Base-by-base conservation (phyloP, 92 coral and sea anemone genomes). In the Phenganax marumi region DNA sequence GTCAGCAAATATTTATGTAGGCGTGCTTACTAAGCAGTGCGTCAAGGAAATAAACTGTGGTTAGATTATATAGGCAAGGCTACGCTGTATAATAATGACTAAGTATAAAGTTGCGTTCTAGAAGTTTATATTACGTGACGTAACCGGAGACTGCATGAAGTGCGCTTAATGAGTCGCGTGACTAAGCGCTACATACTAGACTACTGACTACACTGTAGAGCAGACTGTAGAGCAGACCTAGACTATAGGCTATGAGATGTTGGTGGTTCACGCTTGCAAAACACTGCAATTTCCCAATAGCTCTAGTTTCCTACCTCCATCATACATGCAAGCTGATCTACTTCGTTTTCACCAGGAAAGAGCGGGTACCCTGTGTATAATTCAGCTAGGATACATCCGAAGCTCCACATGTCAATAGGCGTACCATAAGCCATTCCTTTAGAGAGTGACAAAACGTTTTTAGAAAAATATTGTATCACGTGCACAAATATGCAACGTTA, bases 331-430 rank as follows among this genome's bases (percentile, higher is more conserved):
- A 94, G 86, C 87, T 94, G 98, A 26, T 94, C 98, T 11, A 94
- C 98, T 89, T 94, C 98, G 73, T 94, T 94, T 75, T 94, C 98
- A 50, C 98, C 98, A 13, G 98, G 98, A 82, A 94, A 94, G 52
- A 94, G 88, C 12, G 98, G 98, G 82, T 94, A 94, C 10, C 98
- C 98, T 57, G 97, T 94, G 90, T 94, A 94, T 8, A 94, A 91
- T 76, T 94, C 98, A 10, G 93, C 98, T 3, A 94, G 88, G 50
- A 94, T 94, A 68, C 98, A 94, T 2, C 98, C 98, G 51, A 94
- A 85, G 82, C 98, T 94, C 98, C 98, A 94, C 97, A 94, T 94
- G 73, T 94, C 98, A 46, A 94, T 94, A 26, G 98, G 90, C 94
- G 93, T 86, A 75, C 89, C 88, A 82, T 94, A 94, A 6, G 92